These are phyloP conservation scores for Scophthalmus maximus DNA, from an alignment of 2,113 vertebrate genomes.

Conservation along the genomic window DNA sequence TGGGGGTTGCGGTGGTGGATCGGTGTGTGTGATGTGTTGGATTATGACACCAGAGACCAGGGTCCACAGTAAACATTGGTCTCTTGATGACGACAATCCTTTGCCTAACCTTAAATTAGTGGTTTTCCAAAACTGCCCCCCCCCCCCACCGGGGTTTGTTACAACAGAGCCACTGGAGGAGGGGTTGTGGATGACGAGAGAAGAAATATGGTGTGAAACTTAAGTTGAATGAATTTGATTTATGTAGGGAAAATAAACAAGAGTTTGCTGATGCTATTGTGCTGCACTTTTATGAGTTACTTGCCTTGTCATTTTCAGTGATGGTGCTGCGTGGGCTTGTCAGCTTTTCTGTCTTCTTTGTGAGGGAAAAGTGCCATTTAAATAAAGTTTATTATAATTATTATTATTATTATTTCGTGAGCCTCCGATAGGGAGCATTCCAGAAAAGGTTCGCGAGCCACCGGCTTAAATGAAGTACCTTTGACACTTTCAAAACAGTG, in stretches of 20 bases:
- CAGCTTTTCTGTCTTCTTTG: background rate
- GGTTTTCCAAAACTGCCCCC: background rate
- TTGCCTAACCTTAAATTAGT: background rate
- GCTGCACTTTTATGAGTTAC: background rate
- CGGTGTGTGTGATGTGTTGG: background rate
- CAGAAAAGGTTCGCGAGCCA: too few species aligned
- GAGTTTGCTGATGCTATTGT: background rate
- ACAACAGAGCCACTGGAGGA: background rate
- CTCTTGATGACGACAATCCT: background rate
- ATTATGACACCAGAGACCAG: conserved; percentile 1
- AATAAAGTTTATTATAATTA: too few species aligned
- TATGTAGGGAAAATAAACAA: background rate
- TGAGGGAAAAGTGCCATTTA: background rate
- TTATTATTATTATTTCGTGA: too few species aligned
- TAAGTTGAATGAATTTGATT: background rate
- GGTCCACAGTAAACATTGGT: too few species aligned
- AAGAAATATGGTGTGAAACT: background rate
- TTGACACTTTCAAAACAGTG: background rate
- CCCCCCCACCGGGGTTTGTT: background rate
- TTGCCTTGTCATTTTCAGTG: background rate
- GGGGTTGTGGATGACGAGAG: background rate
- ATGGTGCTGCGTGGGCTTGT: background rate
- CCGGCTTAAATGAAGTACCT: background rate
- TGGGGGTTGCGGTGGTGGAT: background rate
- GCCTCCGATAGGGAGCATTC: too few species aligned